These are phyloP conservation scores for Chionodraco myersi DNA, from an alignment of 2,113 vertebrate species.

Conservation along the genomic window DNA sequence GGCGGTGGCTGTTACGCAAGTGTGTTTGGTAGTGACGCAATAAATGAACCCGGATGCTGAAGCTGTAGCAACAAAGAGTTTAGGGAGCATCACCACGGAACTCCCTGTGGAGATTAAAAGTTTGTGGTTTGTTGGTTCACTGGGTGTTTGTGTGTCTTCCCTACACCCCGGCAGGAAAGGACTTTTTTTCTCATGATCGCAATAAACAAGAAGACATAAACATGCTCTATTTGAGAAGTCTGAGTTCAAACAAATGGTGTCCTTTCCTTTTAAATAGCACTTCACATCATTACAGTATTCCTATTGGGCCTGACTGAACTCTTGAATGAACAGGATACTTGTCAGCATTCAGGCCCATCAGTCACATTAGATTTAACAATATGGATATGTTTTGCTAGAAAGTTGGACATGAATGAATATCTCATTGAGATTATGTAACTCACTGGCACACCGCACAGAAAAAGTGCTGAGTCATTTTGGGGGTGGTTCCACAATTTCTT, in stretches of 20 bases:
- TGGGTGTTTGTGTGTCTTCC: conserved; percentile 54
- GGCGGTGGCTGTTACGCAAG: conserved; percentile 15
- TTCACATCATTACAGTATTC: background rate
- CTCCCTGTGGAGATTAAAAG: conserved; percentile 38
- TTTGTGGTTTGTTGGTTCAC: conserved; percentile 48
- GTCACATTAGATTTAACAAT: no score
- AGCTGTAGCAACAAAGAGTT: conserved; percentile 58
- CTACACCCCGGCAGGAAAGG: conserved; percentile 7
- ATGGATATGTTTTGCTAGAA: background rate
- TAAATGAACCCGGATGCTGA: conserved; percentile 21
- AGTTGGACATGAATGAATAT: conserved; percentile 6
- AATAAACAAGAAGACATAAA: background rate
- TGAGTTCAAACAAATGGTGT: background rate
- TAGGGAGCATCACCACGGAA: conserved; percentile 41
- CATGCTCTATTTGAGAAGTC: background rate
- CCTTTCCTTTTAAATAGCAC: background rate
- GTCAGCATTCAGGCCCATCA: background rate
- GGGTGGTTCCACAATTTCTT: conserved; percentile 37
- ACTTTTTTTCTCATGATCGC: conserved; percentile 1
- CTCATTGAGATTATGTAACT: background rate
- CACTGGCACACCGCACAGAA: background rate
- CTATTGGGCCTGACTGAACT: background rate
- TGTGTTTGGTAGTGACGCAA: conserved; percentile 10
- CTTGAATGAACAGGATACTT: background rate
- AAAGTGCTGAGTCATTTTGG: conserved; percentile 67